These are phyloP conservation scores for Caenorhabditis briggsae DNA, from an alignment of 1,140 invertebrate genomes.

Conservation along the genomic window DNA sequence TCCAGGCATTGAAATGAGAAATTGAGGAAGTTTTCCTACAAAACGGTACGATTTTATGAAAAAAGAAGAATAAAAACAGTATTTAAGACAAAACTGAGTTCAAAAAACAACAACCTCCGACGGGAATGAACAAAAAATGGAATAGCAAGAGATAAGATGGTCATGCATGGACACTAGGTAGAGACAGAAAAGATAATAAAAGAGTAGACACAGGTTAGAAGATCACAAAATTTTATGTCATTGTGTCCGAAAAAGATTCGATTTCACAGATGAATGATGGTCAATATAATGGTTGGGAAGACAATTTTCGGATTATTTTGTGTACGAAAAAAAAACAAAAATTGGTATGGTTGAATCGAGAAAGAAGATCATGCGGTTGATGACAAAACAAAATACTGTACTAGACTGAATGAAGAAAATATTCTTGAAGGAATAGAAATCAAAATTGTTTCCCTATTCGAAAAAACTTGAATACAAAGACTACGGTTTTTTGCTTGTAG, in stretches of 20 bases:
- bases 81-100: too few species aligned
- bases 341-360: neutral
- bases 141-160: conserved; percentile 7
- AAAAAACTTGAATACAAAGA: too few species aligned
- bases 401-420: too few species aligned
- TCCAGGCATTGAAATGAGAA: neutral
- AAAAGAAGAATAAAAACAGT: neutral
- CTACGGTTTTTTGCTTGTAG: too few species aligned
- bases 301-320: neutral
- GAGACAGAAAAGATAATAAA: neutral
- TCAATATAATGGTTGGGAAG: too few species aligned
- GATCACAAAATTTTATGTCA: conserved; percentile 37
- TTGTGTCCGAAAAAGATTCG: neutral
- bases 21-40: neutral
- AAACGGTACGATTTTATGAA: neutral
- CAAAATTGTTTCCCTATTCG: too few species aligned
- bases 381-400: too few species aligned
- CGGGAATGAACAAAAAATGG: too few species aligned
- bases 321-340: neutral
- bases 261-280: conserved; percentile 35
- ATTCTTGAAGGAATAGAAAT: too few species aligned
- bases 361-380: neutral
- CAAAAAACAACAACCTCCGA: too few species aligned
- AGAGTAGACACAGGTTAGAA: too few species aligned
- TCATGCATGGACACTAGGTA: neutral